phyloP scores from a whole-genome alignment of 2,113 vertebrate genomes.

The Cichladusa arquata region DNA sequence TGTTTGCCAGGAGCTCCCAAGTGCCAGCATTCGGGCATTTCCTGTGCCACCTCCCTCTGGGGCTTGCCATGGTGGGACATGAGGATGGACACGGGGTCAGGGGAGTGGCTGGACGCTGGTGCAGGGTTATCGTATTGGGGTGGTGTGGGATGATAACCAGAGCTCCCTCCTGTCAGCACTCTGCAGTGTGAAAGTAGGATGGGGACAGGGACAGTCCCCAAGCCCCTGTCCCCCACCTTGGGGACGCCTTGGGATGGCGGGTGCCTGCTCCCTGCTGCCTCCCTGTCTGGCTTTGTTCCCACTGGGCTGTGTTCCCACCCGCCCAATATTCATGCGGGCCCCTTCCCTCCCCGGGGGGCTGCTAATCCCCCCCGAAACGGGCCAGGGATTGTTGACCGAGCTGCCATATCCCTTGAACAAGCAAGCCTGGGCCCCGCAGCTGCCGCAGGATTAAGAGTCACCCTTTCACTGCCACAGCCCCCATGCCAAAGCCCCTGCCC shows the following conservation, averaged over 20 bases:
- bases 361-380: slow-evolving; percentile 39
- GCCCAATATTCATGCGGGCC: slow-evolving; percentile 51
- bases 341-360: slow-evolving; percentile 17
- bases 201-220: background rate
- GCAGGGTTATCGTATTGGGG: background rate
- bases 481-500: fast-evolving
- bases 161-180: slow-evolving; percentile 29
- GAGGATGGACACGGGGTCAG: background rate
- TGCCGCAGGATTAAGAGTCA: slow-evolving; percentile 39
- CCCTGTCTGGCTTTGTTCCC: background rate
- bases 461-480: slow-evolving; percentile 8
- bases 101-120: background rate
- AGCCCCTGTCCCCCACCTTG: background rate
- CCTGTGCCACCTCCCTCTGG: fast-evolving
- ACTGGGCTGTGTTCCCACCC: slow-evolving; percentile 11
- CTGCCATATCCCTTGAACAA: slow-evolving; percentile 68
- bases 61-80: background rate
- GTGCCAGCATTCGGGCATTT: fast-evolving
- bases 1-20: background rate
- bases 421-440: slow-evolving; percentile 48
- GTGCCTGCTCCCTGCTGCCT: background rate
- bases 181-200: background rate
- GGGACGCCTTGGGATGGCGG: background rate
- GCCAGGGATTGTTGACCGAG: slow-evolving; percentile 53
- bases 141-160: slow-evolving; percentile 46